Base-by-base conservation (phyloP, 2,797 vertebrate genomes). In the Danio albolineatus region DNA sequence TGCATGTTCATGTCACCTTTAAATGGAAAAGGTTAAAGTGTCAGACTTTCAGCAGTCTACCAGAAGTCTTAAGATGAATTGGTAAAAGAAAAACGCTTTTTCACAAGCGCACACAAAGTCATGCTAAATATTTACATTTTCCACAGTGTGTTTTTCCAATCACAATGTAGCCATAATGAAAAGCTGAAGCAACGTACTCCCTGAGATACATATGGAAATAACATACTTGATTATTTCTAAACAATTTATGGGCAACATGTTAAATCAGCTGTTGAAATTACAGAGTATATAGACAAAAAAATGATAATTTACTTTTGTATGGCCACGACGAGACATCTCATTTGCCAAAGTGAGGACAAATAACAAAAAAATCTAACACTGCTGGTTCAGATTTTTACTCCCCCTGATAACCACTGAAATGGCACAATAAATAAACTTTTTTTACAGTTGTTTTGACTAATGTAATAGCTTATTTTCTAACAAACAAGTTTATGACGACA, bases 61-160 rank as follows among this genome's bases (percentile, higher is more conserved):
- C 5, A 46, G 43, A 6, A 21, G 46, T n/a, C 8, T 60, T 19
- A 56, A 41, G 39, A 41, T 54, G 19, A 41, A 19, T 28, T 44
- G 51, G 28, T 10, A 73, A 1, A 28, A 73, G 28, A 65, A 48
- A n/a, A 71, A 41, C 1, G 9, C 10, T 56, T 56, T 56, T 56
- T 21, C 17, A 17, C 43, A 43, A 10, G 12, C 53, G 19, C n/a
- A 66, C 43, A 70, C 51, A 73, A 10, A 0, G 0, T 13, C 70
- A 28, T 59, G 70, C 14, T 46, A 73, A n/a, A 59, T 60, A 60
- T 73, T 73, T 43, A 72, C 53, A 44, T 72, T 72, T 19, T 21
- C 17, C 69, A 44, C 39, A 2, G 3, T 3, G 16, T 56, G 69
- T 19, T 19, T 71, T 56, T 66, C n/a, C 10, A 43, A 19, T 36